These are phyloP conservation scores for Tetheella fluctuosa DNA, from an alignment of 2,888 invertebrate genomes.

Conservation along the genomic window DNA sequence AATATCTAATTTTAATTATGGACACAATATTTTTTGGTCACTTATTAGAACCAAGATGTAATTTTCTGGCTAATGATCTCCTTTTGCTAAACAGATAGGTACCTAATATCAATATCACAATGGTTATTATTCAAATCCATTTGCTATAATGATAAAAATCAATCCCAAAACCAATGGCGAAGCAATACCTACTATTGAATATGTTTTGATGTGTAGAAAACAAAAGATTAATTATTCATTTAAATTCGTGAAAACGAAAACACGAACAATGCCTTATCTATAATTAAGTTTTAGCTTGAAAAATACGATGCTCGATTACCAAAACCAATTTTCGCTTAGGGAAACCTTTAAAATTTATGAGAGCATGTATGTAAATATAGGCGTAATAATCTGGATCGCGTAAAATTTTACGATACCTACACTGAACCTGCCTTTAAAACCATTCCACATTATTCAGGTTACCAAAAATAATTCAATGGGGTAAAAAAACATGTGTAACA, in stretches of 20 bases:
- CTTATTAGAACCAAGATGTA: too few relatives aligned
- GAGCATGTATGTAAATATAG: neutral
- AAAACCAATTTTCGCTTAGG: neutral
- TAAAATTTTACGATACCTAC: neutral
- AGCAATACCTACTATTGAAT: too few relatives aligned
- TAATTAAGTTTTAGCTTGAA: neutral
- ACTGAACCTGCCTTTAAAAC: neutral
- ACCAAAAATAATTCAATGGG: neutral
- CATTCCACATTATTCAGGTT: neutral
- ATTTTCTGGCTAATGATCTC: too few relatives aligned
- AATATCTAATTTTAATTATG: too few relatives aligned
- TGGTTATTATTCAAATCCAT: too few relatives aligned
- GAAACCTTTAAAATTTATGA: neutral
- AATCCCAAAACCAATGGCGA: too few relatives aligned
- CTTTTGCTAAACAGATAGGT: too few relatives aligned
- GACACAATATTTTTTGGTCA: too few relatives aligned
- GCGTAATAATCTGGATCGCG: neutral
- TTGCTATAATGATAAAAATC: too few relatives aligned
- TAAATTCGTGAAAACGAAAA: neutral
- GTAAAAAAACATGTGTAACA: neutral
- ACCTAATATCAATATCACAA: too few relatives aligned
- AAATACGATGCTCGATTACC: neutral
- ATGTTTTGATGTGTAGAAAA: too few relatives aligned
- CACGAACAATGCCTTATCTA: neutral
- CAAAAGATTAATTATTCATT: neutral